These are phyloP conservation scores for Prietella phreatophila DNA, from an alignment of 2,113 vertebrate genomes.

Conservation along the genomic window DNA sequence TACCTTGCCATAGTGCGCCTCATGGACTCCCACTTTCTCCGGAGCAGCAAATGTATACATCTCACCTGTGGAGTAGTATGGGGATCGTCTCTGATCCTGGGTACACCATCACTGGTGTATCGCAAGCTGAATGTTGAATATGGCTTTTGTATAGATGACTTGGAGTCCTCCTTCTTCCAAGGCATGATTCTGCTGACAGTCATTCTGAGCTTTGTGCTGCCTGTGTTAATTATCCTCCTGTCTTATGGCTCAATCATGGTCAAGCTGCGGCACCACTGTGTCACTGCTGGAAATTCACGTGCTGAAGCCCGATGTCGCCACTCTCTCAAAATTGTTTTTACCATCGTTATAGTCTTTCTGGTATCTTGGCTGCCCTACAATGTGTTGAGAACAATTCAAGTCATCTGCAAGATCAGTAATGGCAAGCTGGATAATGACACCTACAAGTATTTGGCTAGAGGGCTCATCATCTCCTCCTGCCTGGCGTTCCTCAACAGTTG, in stretches of 20 bases:
- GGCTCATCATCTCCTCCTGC: slow-evolving; percentile 72
- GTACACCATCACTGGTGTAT: slow-evolving; percentile 70
- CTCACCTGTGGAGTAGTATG: slow-evolving; percentile 71
- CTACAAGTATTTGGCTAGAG: slow-evolving; percentile 55
- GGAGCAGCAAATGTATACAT: slow-evolving; percentile 63
- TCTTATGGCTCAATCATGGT: slow-evolving; percentile 79
- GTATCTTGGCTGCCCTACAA: slow-evolving; percentile 86
- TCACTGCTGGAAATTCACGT: slow-evolving; percentile 57
- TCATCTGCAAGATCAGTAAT: slow-evolving; percentile 53
- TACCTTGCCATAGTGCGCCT: slow-evolving; percentile 79
- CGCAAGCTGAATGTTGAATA: slow-evolving; percentile 45
- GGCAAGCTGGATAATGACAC: slow-evolving; percentile 48
- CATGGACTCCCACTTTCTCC: slow-evolving; percentile 67
- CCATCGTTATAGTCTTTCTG: slow-evolving; percentile 77
- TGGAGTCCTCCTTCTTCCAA: slow-evolving; percentile 57
- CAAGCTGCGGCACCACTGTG: slow-evolving; percentile 69
- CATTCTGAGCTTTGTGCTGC: slow-evolving; percentile 78
- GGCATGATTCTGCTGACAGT: slow-evolving; percentile 67
- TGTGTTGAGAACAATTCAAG: slow-evolving; percentile 68
- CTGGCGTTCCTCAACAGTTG: slow-evolving; percentile 85
- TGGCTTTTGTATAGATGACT: slow-evolving; percentile 66
- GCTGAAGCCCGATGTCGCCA: slow-evolving; percentile 65
- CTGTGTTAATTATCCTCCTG: slow-evolving; percentile 72
- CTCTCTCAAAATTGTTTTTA: slow-evolving; percentile 80
- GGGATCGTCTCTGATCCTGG: slow-evolving; percentile 72